Conservation (phyloP, 2,113 vertebrate species). For the Onychorhynchus coronatus region DNA sequence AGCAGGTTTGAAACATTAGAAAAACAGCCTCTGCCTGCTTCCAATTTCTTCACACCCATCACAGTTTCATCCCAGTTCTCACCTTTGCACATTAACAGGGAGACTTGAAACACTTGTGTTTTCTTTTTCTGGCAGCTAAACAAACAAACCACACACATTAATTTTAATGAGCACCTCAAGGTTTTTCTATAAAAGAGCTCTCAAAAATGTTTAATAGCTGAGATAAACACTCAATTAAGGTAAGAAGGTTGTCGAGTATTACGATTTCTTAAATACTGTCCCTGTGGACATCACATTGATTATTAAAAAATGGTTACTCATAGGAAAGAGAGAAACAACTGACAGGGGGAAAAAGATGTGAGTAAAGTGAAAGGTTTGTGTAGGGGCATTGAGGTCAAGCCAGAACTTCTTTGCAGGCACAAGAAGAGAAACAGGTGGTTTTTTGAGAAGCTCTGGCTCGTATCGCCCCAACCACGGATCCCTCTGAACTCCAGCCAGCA, state of each 20-base stretch:
- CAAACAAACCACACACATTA: constrained; percentile 22
- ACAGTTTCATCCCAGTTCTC: neutral
- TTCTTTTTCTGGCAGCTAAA: constrained; percentile 19
- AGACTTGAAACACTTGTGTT: neutral
- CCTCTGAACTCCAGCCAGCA: neutral
- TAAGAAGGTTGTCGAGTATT: neutral
- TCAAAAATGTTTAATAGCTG: constrained; percentile 43
- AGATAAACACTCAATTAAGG: constrained; percentile 46
- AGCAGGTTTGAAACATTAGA: neutral
- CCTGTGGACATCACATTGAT: neutral
- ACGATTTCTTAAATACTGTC: neutral
- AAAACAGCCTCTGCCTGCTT: neutral
- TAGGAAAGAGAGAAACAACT: neutral
- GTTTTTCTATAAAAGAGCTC: constrained; percentile 30
- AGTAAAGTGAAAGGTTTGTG: neutral
- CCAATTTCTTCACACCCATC: neutral
- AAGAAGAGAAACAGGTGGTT: accelerated
- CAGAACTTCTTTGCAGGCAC: neutral
- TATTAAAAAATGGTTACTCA: neutral
- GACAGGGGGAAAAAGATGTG: neutral
- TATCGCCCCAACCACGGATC: accelerated
- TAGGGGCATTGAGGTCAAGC: neutral
- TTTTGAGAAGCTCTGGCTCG: neutral
- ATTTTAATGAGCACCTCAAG: constrained; percentile 58
- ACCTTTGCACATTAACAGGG: neutral